These are phyloP conservation scores for Podargus strigoides DNA, from an alignment of 2,797 vertebrate genomes.

Conservation along the genomic window DNA sequence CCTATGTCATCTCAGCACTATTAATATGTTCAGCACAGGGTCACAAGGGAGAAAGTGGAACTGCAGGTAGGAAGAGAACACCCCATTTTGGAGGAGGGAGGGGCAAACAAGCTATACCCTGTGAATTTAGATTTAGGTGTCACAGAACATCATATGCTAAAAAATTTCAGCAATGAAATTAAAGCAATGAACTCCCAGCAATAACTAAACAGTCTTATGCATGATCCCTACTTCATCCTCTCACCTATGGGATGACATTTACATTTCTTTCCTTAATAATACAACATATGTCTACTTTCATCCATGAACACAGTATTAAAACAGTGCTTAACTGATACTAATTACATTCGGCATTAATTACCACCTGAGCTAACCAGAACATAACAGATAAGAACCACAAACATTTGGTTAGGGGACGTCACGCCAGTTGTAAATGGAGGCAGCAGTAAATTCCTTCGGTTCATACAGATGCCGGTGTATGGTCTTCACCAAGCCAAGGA, in stretches of 20 bases:
- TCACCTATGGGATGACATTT: background rate
- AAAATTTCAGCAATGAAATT: background rate
- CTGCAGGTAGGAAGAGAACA: background rate
- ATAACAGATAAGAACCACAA: background rate
- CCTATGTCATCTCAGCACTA: background rate
- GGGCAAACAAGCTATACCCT: background rate
- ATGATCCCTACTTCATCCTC: background rate
- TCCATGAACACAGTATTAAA: background rate
- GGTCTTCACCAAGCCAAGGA: background rate
- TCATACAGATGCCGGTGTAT: background rate
- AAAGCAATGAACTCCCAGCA: background rate
- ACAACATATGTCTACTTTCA: background rate
- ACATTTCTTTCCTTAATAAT: background rate
- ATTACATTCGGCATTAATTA: background rate
- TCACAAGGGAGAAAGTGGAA: background rate
- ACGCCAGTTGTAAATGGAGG: background rate
- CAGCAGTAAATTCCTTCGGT: background rate
- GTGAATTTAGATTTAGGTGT: background rate
- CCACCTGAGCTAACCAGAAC: background rate
- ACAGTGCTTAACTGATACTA: background rate
- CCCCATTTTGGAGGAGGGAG: background rate
- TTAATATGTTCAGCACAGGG: background rate
- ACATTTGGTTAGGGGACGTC: background rate
- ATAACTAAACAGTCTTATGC: background rate
- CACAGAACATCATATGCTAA: background rate